Conservation (phyloP, 1,140 invertebrate genomes). For the Geopemphigus sp. region DNA sequence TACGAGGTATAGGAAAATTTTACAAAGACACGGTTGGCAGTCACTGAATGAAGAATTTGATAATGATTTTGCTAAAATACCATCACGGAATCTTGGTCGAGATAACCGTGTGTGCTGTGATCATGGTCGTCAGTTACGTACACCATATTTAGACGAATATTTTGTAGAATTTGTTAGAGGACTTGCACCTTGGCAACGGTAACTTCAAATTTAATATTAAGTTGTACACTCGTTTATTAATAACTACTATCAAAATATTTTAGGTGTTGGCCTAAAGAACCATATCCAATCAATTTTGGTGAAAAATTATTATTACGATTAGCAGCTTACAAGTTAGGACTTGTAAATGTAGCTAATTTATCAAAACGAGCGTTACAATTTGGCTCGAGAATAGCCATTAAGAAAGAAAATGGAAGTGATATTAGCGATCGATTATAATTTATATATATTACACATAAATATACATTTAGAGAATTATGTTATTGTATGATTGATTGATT, state of each 20-base stretch:
- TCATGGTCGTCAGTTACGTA: slow-evolving; percentile 73
- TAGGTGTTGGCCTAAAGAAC: slow-evolving; percentile 41
- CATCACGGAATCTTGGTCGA: slow-evolving; percentile 87
- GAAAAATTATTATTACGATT: slow-evolving; percentile 88
- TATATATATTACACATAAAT: not conserved
- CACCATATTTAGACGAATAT: slow-evolving; percentile 94
- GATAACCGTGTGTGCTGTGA: slow-evolving; percentile 86
- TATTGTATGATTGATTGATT: not conserved
- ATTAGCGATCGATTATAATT: slow-evolving; percentile 60
- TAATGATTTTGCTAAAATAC: slow-evolving; percentile 78
- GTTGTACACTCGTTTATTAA: not conserved
- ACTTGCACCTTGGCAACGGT: slow-evolving; percentile 76
- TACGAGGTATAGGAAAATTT: slow-evolving; percentile 75
- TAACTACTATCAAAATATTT: not conserved
- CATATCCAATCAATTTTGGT: slow-evolving; percentile 69
- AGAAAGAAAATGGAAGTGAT: slow-evolving; percentile 84
- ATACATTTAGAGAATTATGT: not conserved
- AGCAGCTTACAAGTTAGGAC: slow-evolving; percentile 71
- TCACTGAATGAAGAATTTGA: slow-evolving; percentile 69
- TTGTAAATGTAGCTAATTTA: slow-evolving; percentile 65
- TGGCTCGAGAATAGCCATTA: slow-evolving; percentile 93
- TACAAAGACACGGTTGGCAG: slow-evolving; percentile 66
- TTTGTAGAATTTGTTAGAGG: slow-evolving; percentile 72
- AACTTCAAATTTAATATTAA: slow-evolving; percentile 53
- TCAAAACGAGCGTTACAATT: slow-evolving; percentile 96